A percentile compares a stretch with the other conserved stretches of the same genome.
Conservation (phyloP, 2,113 vertebrate species). For the Osmerus eperlanus region DNA sequence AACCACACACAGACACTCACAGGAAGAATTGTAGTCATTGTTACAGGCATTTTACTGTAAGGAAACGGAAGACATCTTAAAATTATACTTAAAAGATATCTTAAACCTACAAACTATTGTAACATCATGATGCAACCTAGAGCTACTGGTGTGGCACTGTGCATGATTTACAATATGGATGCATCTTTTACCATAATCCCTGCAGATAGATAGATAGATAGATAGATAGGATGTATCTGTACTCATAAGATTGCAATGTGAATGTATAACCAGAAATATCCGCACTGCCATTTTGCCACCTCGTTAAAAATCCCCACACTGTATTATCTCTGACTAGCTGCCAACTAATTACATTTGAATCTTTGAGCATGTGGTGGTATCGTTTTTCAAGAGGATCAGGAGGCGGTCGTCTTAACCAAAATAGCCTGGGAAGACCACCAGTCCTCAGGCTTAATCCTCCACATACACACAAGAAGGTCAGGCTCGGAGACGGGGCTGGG, state of each 20-base stretch:
- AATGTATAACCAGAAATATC: not conserved
- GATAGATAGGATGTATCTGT: not conserved
- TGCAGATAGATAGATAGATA: not conserved
- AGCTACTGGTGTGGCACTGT: no score
- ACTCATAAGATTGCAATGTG: not conserved
- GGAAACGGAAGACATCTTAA: not conserved
- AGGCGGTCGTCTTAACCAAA: constrained; percentile 61
- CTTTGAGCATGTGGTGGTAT: constrained; percentile 55
- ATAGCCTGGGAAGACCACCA: constrained; percentile 66
- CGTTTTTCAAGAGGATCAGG: constrained; percentile 62
- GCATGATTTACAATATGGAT: no score
- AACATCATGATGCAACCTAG: not conserved
- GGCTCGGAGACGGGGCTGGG: constrained; percentile 33
- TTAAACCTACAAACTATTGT: not conserved
- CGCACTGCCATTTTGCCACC: not conserved
- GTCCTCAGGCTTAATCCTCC: constrained; percentile 58
- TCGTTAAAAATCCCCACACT: constrained; percentile 8
- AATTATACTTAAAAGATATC: not conserved
- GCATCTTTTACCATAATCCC: no score
- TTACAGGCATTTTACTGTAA: no score
- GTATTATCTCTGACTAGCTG: constrained; percentile 31
- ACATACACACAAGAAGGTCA: constrained; percentile 52
- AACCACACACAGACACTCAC: no score
- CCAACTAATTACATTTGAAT: constrained; percentile 51
- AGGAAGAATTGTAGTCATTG: no score